Evolutionary conservation across 53 echinoderm and acorn worm species (phyloP), one percentile per base, ranked within the genome.

Genomic region (Crossaster papposus): DNA sequence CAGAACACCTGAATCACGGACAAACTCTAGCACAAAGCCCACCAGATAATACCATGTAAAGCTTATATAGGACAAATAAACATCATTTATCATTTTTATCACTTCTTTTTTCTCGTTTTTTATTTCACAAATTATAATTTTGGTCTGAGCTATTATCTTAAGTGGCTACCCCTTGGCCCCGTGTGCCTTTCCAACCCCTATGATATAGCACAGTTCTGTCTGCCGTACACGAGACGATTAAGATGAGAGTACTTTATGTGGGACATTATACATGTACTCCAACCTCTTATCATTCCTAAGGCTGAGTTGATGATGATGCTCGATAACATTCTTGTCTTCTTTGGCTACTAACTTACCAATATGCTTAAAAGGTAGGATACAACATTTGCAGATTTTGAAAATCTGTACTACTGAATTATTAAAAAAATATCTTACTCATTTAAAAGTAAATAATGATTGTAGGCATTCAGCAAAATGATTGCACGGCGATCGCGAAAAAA

Each of bases 11-110:
- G 35, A 73, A 35, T 10, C 74, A 34, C 24, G 26, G 71, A 13
- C 35, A 74, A 35, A 74, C 51, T 78, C 28, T 2, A 51, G 28
- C 51, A 78, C 78, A 78, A 80, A 58, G 62, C 32, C 55, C 55
- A 30, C 12, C 80, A 80, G 23, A 62, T 29, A 58, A 80, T 34
- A 31, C 33, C 44, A 26, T 51, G 62, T 62, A 7, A n/a, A 4
- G n/a, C 11, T 15, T 32, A 20, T 30, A 62, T 18, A 54, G 24
- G 58, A 80, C 62, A 80, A 78, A 80, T 80, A 33, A 62, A 80
- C 62, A 80, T 80, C 80, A 80, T 80, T 80, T 80, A 80, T 80
- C 80, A 80, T 33, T 80, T 20, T 58, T 80, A 58, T 58, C 80
- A 9, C 62, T 32, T 9, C 80, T 58, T 35, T 14, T 23, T 17